Percentiles rank a stretch among this genome's conserved stretches.
Conservation (phyloP, 1,140 invertebrate species). For the Drosophila lacteicornis region DNA sequence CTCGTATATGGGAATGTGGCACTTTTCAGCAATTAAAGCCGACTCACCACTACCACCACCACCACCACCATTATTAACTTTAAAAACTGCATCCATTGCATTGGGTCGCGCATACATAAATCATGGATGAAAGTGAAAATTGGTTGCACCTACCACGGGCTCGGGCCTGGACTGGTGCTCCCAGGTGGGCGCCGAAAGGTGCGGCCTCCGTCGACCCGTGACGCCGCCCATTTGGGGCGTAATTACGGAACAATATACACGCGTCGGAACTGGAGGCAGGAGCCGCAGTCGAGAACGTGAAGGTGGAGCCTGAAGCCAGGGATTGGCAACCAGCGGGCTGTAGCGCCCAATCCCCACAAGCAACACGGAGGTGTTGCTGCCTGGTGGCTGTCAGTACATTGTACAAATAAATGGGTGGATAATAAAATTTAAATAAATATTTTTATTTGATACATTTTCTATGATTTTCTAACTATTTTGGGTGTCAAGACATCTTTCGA, state of each 20-base stretch:
- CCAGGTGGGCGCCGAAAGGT: constrained; percentile 46
- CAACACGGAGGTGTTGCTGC: constrained; percentile 5
- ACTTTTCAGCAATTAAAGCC: constrained; percentile 27
- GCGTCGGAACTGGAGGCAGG: constrained; percentile 9
- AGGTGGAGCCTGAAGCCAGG: constrained; percentile 10
- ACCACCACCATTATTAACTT: constrained; percentile 37
- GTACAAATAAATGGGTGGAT: constrained; percentile 10
- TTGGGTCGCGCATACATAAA: constrained; percentile 47
- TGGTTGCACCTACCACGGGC: constrained; percentile 39
- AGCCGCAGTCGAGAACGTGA: neutral
- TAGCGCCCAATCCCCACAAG: constrained; percentile 20
- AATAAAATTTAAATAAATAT: neutral
- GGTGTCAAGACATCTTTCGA: too few species aligned
- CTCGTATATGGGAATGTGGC: too few species aligned
- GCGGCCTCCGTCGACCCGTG: constrained; percentile 15
- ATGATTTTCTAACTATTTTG: neutral
- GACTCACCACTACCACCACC: too few species aligned
- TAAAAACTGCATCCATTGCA: constrained; percentile 40
- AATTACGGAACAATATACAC: constrained; percentile 66
- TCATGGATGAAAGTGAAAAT: constrained; percentile 62
- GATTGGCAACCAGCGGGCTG: neutral
- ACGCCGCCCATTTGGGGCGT: constrained; percentile 33
- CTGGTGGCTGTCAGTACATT: constrained; percentile 4
- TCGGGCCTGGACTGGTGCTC: constrained; percentile 12
- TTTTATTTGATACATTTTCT: neutral